Base-by-base conservation (phyloP, 2,888 invertebrate species). In the Zhuqinia jingwanae region DNA sequence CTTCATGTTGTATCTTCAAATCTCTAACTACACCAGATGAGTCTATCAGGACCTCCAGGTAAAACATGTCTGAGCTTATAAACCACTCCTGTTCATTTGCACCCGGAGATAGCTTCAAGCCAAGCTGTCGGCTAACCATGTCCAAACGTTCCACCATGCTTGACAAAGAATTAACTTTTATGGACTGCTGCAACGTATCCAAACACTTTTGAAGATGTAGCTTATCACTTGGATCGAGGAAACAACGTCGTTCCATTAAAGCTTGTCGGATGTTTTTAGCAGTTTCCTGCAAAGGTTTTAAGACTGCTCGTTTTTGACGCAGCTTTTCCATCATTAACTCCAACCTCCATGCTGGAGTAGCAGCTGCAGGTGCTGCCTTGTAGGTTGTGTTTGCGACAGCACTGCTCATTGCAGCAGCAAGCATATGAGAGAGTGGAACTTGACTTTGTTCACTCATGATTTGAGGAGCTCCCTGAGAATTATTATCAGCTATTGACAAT, bases 41-140 rank as follows among this genome's bases (percentile, higher is more conserved):
- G 92, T 98, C 97, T 80, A 98, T 94, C 79, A 97, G 93, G 91
- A 99, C 96, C 93, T 98, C 98, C 91, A 98, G 94, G 92, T 97
- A 98, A 93, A 98, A 98, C 98, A 98, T 98, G 92, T 98, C 98
- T 0, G 97, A 97, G 56, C 97, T 97, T 92, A 98, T 97, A 92
- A 97, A 97, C 88, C 97, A 94, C 92, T 96, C 96, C 5, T 95
- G 95, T 63, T 96, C 96, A 73, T 96, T 95, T 86, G 95, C 95
- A 80, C 96, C 97, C 88, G 96, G 96, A 92, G 96, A 96, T 93
- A 97, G 97, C 92, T 97, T 97, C 82, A 98, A 94, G 53, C 97
- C 97, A 88, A 98, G 94, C 92, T 98, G 98, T 82, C 98, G 94
- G 0, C 97, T 96, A 73, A 98, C 95, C 92, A 97, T 96, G 92